phyloP scores from a whole-genome alignment of 1,140 invertebrate species.

The Drosophila lini region DNA sequence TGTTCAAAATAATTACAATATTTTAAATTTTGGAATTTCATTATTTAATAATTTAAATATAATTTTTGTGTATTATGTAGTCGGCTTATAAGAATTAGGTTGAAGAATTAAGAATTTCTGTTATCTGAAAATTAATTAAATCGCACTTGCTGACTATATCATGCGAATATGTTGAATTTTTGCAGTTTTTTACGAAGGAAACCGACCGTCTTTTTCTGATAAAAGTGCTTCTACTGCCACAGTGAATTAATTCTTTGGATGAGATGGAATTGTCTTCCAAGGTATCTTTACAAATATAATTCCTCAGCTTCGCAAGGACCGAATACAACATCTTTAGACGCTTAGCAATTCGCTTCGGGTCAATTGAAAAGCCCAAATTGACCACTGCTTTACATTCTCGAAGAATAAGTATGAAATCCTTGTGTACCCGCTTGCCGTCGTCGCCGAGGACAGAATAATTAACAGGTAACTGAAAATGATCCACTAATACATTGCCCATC shows the following conservation, averaged over 20 bases:
- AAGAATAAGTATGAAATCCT: conserved; percentile 68
- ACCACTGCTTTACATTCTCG: conserved; percentile 70
- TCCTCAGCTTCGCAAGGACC: conserved; percentile 62
- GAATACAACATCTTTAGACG: conserved; percentile 78
- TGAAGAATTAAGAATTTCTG: conserved; percentile 28
- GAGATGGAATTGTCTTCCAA: neutral
- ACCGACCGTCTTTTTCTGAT: conserved; percentile 2
- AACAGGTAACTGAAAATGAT: conserved; percentile 61
- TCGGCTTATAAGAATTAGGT: no score
- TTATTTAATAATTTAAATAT: no score
- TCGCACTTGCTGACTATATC: conserved; percentile 24
- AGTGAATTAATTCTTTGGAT: neutral
- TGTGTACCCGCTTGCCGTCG: conserved; percentile 39
- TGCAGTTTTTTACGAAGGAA: conserved; percentile 8
- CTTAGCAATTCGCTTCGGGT: conserved; percentile 63
- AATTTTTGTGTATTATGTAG: no score
- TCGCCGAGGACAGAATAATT: conserved; percentile 49
- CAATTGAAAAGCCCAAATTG: conserved; percentile 39
- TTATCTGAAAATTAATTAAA: conserved; percentile 59
- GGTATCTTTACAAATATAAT: conserved; percentile 31
- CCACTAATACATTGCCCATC: conserved; percentile 65
- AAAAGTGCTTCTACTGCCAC: conserved; percentile 8
- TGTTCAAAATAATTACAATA: no score
- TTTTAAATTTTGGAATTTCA: no score
- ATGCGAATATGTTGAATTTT: neutral